Evolutionary conservation across 2,113 vertebrate species (phyloP), one percentile per base, ranked within the genome.

Genomic region (Tetrao urogallus): DNA sequence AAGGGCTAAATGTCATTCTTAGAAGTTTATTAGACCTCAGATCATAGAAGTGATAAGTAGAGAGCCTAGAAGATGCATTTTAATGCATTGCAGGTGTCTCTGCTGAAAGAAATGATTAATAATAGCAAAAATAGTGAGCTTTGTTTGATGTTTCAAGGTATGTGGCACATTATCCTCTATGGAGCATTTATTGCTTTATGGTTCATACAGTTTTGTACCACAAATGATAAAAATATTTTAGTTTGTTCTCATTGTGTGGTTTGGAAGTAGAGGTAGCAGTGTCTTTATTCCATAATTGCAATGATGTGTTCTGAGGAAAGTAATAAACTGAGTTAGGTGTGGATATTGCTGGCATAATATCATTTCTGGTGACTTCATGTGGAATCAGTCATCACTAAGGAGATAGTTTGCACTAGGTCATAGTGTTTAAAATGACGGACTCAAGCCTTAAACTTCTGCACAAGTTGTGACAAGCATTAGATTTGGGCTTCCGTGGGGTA

Each of bases 31-130:
- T 47, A 16, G 47, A 8, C 19, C 13, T 50, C 25, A 30, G 47
- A 52, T 30, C 25, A 38, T 36, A 38, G 34, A 48, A 50, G 16
- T 3, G 14, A 15, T 45, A 38, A 69, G 22, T 38, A 82, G 40
- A 52, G 47, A 54, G 8, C 43, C 27, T 0, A 0, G n/a, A 60
- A 16, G n/a, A 8, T 73, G 7, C 21, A 7, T 60, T 4, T 54
- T 64, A n/a, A 11, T 50, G 42, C 47, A 48, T n/a, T 60, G 72
- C n/a, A 69, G 56, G 28, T 54, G 27, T 54, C 27, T 15, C 52
- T 28, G 13, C 16, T 16, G 52, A 54, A 54, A 10, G 52, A 54
- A 30, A 54, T 54, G 15, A 28, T 66, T 52, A 1, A 6, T 81
- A 70, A 47, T 16, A 7, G 52, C 17, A 76, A 40, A 80, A 61